These are phyloP conservation scores for Leucophenga varia DNA, from an alignment of 1,140 invertebrate genomes.

Conservation along the genomic window DNA sequence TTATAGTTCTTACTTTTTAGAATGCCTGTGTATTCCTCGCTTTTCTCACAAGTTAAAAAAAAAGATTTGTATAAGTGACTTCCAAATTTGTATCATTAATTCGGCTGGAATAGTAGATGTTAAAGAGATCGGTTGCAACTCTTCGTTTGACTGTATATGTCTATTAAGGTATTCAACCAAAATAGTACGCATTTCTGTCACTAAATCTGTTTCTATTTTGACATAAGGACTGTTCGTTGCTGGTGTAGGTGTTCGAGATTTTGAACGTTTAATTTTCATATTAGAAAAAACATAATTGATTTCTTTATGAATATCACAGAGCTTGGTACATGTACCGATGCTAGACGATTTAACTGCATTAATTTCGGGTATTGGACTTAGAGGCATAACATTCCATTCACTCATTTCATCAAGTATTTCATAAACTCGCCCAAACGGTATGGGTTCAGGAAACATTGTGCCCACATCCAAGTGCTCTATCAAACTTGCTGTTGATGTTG, in stretches of 20 bases:
- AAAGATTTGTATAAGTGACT: too few species aligned
- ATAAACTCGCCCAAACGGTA: slow-evolving; percentile 12
- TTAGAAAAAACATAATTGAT: slow-evolving; percentile 29
- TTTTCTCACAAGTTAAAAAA: too few species aligned
- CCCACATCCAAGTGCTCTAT: slow-evolving; percentile 23
- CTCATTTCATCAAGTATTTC: slow-evolving; percentile 39
- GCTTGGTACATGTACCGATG: slow-evolving; percentile 33
- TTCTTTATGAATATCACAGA: slow-evolving; percentile 36
- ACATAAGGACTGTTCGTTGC: too few species aligned
- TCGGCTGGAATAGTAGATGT: too few species aligned
- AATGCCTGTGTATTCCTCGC: too few species aligned
- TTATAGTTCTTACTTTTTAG: too few species aligned
- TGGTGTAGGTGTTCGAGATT: slow-evolving; percentile 34
- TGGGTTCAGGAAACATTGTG: slow-evolving; percentile 36
- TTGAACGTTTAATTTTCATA: slow-evolving; percentile 28
- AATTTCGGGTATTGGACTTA: slow-evolving; percentile 18
- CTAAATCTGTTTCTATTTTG: too few species aligned
- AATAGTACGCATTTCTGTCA: too few species aligned
- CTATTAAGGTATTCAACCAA: too few species aligned
- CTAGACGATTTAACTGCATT: slow-evolving; percentile 4
- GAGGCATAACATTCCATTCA: slow-evolving; percentile 26
- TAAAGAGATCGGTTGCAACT: too few species aligned
- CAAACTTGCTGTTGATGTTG: background rate
- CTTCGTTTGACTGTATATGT: too few species aligned
- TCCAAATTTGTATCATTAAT: too few species aligned